phyloP scores from a whole-genome alignment of 2,888 invertebrate species.

The Homarus gammarus region DNA sequence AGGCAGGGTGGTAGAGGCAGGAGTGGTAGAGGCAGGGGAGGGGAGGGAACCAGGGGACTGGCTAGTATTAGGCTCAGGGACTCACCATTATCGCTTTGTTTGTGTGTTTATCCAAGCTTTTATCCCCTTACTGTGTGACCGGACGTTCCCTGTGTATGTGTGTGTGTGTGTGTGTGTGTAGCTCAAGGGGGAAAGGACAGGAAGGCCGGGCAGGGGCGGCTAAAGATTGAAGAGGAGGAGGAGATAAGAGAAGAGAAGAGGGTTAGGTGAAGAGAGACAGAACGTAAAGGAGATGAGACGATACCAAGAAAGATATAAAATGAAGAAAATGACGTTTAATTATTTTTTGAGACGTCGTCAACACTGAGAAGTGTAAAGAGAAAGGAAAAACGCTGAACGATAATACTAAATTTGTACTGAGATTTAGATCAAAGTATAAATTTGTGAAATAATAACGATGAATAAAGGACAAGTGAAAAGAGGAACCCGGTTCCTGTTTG shows the following conservation, averaged over 20 bases:
- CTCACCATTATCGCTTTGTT: conserved; percentile 29
- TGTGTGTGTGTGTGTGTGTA: conserved; percentile 5
- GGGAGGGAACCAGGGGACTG: background rate
- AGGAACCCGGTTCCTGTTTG: no score
- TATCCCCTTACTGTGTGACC: conserved; percentile 32
- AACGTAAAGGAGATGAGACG: no score
- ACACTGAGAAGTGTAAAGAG: no score
- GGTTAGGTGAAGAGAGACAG: background rate
- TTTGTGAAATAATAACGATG: no score
- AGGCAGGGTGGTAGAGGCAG: background rate
- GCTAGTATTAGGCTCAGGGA: background rate
- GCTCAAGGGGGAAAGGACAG: background rate
- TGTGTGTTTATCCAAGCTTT: conserved; percentile 43
- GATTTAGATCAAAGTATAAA: no score
- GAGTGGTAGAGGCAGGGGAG: background rate
- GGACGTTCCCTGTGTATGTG: conserved; percentile 32
- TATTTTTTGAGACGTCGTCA: no score
- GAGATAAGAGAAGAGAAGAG: background rate
- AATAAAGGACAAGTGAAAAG: no score
- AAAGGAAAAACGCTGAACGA: no score
- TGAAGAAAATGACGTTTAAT: no score
- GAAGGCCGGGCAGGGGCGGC: no score
- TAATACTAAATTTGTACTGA: no score
- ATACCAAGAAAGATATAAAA: background rate
- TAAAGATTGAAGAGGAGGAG: background rate